Base-by-base conservation (phyloP, 1,140 invertebrate species). In the Drosophila kohkoa region DNA sequence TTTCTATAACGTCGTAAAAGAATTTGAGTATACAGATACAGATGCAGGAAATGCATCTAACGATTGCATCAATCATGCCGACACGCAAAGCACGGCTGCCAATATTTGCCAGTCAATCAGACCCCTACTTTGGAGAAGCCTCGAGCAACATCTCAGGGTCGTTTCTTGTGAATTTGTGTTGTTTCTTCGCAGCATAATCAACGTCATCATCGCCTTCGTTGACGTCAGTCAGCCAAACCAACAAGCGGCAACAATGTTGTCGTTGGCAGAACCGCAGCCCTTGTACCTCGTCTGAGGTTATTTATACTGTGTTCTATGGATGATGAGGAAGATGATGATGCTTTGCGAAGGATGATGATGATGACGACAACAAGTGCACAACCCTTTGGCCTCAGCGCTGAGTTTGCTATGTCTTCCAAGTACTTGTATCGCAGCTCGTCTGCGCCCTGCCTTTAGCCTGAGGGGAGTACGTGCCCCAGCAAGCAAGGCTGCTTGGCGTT, bases 361-460 rank as follows among this genome's bases (percentile, higher is more conserved):
- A 82, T 85, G 81, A 86, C 67, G 82, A 79, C 79, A 87, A 81
- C 75, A 86, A 86, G 82, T 81, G 82, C 82, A 86, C 83, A 87
- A 88, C 82, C 73, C 82, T 82, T 88, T 88, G 46, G 77, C 77
- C 66, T 75, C 67, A 58, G 62, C 68, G 51, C 38, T 75, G 70
- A 72, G 77, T 78, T 79, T 67, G 65, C 60, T 77, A 75, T n/a
- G 28, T 15, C n/a, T 55, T 30, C 52, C 59, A 35, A 63, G 69
- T 32, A 65, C 66, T 85, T 70, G 77, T 65, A 60, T 69, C 58
- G 64, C 64, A 52, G 32, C 43, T 76, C 64, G 16, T 11, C 38
- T 41, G 1, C 8, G 10, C 11, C 43, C 15, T 55, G 48, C 35
- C 55, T 48, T 66, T 60, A 35, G 54, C 70, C 55, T 28, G 55